Evolutionary conservation across 1,140 invertebrate genomes (phyloP), one percentile per base, ranked within the genome.

Genomic region (Drosophila lowei): DNA sequence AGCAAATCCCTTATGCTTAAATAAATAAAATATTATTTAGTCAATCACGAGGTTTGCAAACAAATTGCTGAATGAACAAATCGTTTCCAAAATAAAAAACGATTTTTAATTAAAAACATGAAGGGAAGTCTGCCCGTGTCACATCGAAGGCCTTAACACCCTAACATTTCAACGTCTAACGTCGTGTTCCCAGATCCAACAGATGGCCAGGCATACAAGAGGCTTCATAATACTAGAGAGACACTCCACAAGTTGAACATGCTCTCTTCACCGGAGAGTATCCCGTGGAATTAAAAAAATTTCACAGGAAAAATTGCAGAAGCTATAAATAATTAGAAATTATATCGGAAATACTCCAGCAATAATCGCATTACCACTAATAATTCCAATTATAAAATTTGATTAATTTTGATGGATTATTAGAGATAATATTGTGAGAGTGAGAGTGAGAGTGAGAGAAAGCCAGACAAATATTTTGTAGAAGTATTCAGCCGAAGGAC

Each of bases 381-480:
- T 68, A 68, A 68, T 68, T 67, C 47, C 56, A 67, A 68, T 68
- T 68, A 67, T 56, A 55, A 68, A 68, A 68, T 68, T 68, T n/a
- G 34, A 68, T 68, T 56, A 56, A 67, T 42, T 56, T 49, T 16
- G 25, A 6, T 2, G 63, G 16, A 57, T 68, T 68, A 57, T 43
- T 18, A 34, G 48, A 13, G 50, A 46, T 30, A 48, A 41, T 34
- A 34, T 16, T n/a, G 23, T 0, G 4, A 4, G 23, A 23, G 21
- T 66, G 48, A 42, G 23, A 23, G 21, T 66, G 48, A 42, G 30
- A 18, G 18, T 18, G 18, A 18, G 18, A 30, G 15, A 15, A 13
- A 9, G 7, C 8, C 8, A 3, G 8, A 30, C 8, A 9, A 30
- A 30, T 30, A 0, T 9, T 30, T 52, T 56, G 11, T 34, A 30